Evolutionary conservation across 2,113 vertebrate species (phyloP), one percentile per base, ranked within the genome.

Genomic region (Progne subis): DNA sequence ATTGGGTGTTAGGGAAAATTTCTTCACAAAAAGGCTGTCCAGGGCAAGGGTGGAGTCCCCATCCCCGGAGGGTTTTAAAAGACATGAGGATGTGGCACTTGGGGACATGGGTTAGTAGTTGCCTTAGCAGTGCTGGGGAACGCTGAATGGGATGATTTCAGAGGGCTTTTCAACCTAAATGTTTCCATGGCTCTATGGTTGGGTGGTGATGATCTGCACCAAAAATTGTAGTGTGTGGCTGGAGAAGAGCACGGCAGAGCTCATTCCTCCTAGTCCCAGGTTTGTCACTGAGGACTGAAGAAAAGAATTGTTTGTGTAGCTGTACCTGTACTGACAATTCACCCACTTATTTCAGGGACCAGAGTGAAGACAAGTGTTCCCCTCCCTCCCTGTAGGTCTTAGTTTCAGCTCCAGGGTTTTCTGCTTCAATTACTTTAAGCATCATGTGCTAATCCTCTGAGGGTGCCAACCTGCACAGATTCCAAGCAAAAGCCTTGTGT

Each of bases 41-140:
- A 70, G 6, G 29, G 23, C 4, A 25, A 3, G 2, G 23, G 4
- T 55, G 18, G n/a, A 71, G 29, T 55, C 19, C 10, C 19, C 24
- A 47, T 25, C 5, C 41, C 29, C 17, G 57, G 13, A 80, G 29
- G 29, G 25, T 8, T 63, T 71, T 34, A 13, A 63, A 71, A 25
- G 41, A 14, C 0, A 0, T 34, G 0, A 31, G 34, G n/a, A 34
- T 25, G 29, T 63, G 49, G 16, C 16, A 41, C 10, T 0, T 70
- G 65, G 28, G 41, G 56, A 70, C 16, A 8, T 24, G 65, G 29
- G 16, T 25, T 3, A 34, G 13, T 49, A 41, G 41, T 63, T n/a
- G 23, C 19, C 56, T 25, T 5, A 56, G 41, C 41, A 29, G n/a
- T 55, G 56, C 41, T 79, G 47, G 12, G 18, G 49, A 53, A 12